Percentiles rank a stretch among this genome's conserved stretches.
These are phyloP conservation scores for Beroe ovata DNA, from an alignment of 37 sponge, comb jelly and placozoan species.

Conservation along the genomic window DNA sequence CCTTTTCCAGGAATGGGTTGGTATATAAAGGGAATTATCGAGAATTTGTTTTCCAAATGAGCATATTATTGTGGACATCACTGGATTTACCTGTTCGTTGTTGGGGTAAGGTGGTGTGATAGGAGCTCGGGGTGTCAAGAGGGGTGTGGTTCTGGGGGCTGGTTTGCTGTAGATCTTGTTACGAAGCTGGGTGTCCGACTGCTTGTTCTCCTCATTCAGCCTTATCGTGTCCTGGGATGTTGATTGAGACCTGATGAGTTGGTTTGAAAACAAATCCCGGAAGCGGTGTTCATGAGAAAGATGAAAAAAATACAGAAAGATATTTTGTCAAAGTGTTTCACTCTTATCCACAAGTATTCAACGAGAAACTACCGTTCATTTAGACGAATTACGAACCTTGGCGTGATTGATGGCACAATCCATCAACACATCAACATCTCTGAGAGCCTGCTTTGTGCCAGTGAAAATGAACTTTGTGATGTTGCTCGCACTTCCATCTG, in stretches of 20 bases:
- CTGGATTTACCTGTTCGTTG: conserved; percentile 31
- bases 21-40: too few relatives aligned
- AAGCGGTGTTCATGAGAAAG: too few relatives aligned
- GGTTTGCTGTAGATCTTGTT: conserved; percentile 36
- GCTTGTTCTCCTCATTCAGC: conserved; percentile 5
- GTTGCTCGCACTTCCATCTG: conserved; percentile 16
- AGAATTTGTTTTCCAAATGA: too few relatives aligned
- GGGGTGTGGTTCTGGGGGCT: conserved; percentile 3
- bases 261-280: too few relatives aligned
- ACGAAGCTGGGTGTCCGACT: neutral
- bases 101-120: conserved; percentile 41
- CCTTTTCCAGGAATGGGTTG: too few relatives aligned
- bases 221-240: conserved; percentile 2
- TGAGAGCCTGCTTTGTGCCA: conserved; percentile 18
- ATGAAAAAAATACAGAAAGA: too few relatives aligned
- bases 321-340: too few relatives aligned
- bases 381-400: conserved; percentile 8
- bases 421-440: neutral
- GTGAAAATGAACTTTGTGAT: conserved; percentile 36
- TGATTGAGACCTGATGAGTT: too few relatives aligned
- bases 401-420: conserved; percentile 11
- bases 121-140: conserved; percentile 47
- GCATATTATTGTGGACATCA: too few relatives aligned
- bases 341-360: too few relatives aligned
- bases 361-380: too few relatives aligned